Evolutionary conservation across 1,140 invertebrate genomes (phyloP).

Genomic region (Drosophila arizonae): DNA sequence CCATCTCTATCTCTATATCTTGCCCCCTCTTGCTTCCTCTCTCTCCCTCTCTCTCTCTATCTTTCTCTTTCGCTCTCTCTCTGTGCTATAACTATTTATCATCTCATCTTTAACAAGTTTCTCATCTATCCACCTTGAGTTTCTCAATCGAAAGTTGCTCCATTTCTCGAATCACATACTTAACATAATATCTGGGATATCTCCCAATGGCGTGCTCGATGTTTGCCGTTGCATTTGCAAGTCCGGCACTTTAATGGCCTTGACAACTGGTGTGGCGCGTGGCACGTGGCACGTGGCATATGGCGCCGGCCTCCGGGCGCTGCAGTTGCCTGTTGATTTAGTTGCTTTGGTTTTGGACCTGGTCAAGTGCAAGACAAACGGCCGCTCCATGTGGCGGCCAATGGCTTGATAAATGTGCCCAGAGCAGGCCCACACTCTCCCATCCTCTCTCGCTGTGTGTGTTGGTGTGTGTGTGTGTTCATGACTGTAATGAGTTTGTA

Average conservation of each 20-base stretch:
- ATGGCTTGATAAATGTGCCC: conserved; percentile 75
- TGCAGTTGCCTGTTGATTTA: conserved; percentile 37
- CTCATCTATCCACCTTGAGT: too few species aligned
- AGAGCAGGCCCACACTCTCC: background rate
- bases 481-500: conserved; percentile 79
- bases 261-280: conserved; percentile 22
- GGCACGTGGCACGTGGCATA: conserved; percentile 1
- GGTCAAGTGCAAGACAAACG: conserved; percentile 78
- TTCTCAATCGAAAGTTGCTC: too few species aligned
- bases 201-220: background rate
- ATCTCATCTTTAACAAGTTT: too few species aligned
- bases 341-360: conserved; percentile 34
- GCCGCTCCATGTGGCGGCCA: conserved; percentile 76
- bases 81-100: too few species aligned
- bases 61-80: too few species aligned
- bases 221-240: background rate
- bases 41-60: too few species aligned
- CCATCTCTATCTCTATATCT: too few species aligned
- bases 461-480: conserved; percentile 38
- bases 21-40: too few species aligned
- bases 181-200: too few species aligned
- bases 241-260: conserved; percentile 7
- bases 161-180: too few species aligned
- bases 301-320: background rate
- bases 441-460: background rate